Evolutionary conservation across 2,888 invertebrate species (phyloP), one percentile per base, ranked within the genome.

Genomic region (Hyles lineata): DNA sequence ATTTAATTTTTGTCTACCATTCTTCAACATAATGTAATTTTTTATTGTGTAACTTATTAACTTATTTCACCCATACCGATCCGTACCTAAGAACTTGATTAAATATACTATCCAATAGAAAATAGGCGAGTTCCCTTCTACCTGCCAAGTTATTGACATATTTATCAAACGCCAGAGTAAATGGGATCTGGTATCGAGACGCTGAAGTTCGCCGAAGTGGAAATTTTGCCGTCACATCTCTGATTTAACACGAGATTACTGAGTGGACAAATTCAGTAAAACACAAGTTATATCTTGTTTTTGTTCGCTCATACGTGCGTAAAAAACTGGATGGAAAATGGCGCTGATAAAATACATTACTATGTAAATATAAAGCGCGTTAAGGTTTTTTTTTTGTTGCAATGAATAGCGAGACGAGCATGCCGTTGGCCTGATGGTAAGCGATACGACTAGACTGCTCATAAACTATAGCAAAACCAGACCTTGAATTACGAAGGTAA

Each of bases 161-260:
- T 67, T 67, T 50, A 50, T 67, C 67, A 67, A 67, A 67, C 21
- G 43, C 11, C 50, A 23, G 50, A 67, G 43, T 67, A 67, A 67
- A 67, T 67, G 21, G 67, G 50, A 67, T 67, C 67, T 50, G 23
- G 23, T 62, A 19, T 43, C 21, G 43, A 63, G 35, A 43, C 35
- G 63, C 7, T 17, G 3, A 8, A 15, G 43, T 23, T 23, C 67
- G 23, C 43, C 67, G 67, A 3, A 50, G 67, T 67, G 67, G 43
- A 67, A 67, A 67, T 67, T 35, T 50, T 23, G 15, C n/a, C 62
- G 43, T 23, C 67, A 50, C 50, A 67, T 50, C 23, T 67, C n/a
- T 67, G 67, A 67, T 50, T 50, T 21, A 50, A 50, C 67, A 17
- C 43, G 67, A 43, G 67, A 67, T 50, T 67, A 67, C 67, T 17